These are phyloP conservation scores for Euura lappo DNA, from an alignment of 1,140 invertebrate species.

Conservation along the genomic window DNA sequence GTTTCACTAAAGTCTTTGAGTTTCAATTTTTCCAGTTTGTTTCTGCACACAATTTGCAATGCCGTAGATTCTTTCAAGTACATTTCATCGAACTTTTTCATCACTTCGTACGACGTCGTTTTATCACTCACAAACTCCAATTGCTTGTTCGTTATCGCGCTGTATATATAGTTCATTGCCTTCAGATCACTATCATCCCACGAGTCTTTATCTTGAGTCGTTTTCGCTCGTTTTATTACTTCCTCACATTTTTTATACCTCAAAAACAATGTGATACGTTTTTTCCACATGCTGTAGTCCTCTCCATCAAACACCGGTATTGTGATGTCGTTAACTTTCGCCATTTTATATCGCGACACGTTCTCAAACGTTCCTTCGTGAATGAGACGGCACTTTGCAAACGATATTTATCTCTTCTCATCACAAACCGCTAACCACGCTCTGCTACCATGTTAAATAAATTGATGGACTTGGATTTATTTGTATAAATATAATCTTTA, in stretches of 20 bases:
- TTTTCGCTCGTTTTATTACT: constrained; percentile 16
- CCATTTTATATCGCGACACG: background rate
- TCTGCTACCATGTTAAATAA: too few relatives aligned
- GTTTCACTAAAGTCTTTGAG: constrained; percentile 26
- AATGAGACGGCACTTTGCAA: too few relatives aligned
- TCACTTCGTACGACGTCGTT: constrained; percentile 28
- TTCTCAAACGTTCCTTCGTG: constrained; percentile 3
- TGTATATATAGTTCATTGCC: constrained; percentile 30
- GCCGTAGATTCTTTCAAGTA: constrained; percentile 35
- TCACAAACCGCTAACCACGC: too few relatives aligned
- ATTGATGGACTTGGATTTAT: too few relatives aligned
- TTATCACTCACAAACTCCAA: constrained; percentile 27
- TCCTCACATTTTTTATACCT: constrained; percentile 26
- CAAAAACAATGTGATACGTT: constrained; percentile 2
- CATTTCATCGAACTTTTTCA: constrained; percentile 32
- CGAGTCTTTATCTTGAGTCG: constrained; percentile 17
- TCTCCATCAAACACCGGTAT: constrained; percentile 9
- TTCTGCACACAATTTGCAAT: constrained; percentile 32
- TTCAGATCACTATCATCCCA: constrained; percentile 27
- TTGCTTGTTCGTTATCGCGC: constrained; percentile 32
- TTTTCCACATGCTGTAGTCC: constrained; percentile 10
- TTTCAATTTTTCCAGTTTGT: constrained; percentile 31
- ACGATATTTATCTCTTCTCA: too few relatives aligned
- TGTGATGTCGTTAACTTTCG: background rate
- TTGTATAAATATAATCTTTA: too few relatives aligned